These are phyloP conservation scores for Gadus chalcogrammus DNA, from an alignment of 2,113 vertebrate species.

Conservation along the genomic window DNA sequence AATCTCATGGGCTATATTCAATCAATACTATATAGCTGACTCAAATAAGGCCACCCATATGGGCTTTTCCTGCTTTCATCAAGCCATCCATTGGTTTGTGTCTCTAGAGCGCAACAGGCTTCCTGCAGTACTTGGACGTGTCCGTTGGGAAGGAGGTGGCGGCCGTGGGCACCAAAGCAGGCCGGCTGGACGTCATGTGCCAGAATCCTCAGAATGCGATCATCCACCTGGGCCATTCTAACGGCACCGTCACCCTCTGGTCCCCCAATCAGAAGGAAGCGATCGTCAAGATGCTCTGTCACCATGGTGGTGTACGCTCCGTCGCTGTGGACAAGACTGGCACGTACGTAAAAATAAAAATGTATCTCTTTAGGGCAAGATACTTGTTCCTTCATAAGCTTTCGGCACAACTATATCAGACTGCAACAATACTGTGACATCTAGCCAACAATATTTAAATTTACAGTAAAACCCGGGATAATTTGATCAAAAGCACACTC, in stretches of 20 bases:
- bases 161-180: constrained; percentile 74
- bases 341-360: constrained; percentile 71
- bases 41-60: no score
- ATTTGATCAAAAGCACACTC: no score
- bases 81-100: background rate
- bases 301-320: constrained; percentile 79
- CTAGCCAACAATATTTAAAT: background rate
- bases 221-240: constrained; percentile 84
- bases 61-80: no score
- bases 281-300: constrained; percentile 85
- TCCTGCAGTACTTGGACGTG: constrained; percentile 88
- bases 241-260: constrained; percentile 85
- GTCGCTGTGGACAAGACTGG: constrained; percentile 81
- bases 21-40: no score
- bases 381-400: no score
- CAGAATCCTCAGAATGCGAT: constrained; percentile 86
- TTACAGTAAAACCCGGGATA: no score
- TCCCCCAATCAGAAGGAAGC: constrained; percentile 84
- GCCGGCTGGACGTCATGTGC: constrained; percentile 82
- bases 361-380: no score
- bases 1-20: no score
- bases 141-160: constrained; percentile 84
- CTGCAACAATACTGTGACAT: no score
- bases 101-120: constrained; percentile 80
- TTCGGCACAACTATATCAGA: no score